These are phyloP conservation scores for Otocyon megalotis DNA, from an alignment of 2,113 vertebrate species.

Conservation along the genomic window DNA sequence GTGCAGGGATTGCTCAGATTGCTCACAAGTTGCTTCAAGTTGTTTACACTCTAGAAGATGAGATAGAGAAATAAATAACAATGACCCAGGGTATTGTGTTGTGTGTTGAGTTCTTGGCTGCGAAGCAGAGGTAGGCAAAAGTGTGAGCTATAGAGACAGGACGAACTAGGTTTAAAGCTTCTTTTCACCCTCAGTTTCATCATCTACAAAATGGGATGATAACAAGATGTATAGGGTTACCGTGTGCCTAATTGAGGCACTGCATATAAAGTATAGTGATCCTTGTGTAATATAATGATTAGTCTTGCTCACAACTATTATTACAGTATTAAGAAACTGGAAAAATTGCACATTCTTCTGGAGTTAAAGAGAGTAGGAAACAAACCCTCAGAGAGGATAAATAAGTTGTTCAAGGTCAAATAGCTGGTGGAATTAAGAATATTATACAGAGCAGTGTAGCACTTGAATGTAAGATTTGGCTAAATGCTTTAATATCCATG, in stretches of 20 bases:
- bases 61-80: neutral
- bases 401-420: neutral
- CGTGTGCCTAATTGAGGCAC: neutral
- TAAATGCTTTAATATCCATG: neutral
- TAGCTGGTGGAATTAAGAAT: neutral
- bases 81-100: neutral
- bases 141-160: neutral
- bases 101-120: neutral
- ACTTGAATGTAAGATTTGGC: neutral
- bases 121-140: neutral
- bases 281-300: neutral
- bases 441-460: neutral
- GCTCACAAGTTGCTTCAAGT: neutral
- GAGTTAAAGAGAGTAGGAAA: slow-evolving; percentile 52
- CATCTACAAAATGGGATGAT: neutral
- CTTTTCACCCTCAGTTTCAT: neutral
- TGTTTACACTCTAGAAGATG: neutral
- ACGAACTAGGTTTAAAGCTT: neutral
- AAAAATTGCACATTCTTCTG: neutral
- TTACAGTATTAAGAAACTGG: neutral
- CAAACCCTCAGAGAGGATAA: neutral
- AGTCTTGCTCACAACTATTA: neutral
- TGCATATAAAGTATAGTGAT: neutral
- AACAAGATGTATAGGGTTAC: neutral
- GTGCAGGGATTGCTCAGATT: neutral